phyloP scores from a whole-genome alignment of 1,140 invertebrate genomes.

The Dendrolimus punctatus region DNA sequence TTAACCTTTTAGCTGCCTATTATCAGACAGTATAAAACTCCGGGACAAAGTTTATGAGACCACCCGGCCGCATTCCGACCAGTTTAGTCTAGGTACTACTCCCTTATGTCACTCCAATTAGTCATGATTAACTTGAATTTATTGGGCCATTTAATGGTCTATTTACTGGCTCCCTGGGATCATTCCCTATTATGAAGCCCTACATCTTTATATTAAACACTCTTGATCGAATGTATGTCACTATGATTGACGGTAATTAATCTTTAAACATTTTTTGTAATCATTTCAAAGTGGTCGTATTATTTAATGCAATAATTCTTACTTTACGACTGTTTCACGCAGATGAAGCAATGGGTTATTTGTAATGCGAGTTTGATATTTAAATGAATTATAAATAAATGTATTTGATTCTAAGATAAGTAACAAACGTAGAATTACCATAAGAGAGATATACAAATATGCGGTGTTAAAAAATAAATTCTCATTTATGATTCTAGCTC shows the following conservation, averaged over 20 bases:
- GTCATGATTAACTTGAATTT: conserved; percentile 68
- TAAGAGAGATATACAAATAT: too few species aligned
- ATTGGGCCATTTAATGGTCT: conserved; percentile 62
- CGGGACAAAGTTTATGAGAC: conserved; percentile 35
- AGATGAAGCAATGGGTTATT: too few species aligned
- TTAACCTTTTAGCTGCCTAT: conserved; percentile 35
- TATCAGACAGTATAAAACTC: conserved; percentile 41
- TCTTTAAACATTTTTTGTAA: conserved; percentile 24
- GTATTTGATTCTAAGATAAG: too few species aligned
- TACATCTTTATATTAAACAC: conserved; percentile 50
- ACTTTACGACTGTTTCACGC: too few species aligned
- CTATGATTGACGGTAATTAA: conserved; percentile 37
- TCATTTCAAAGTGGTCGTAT: background rate
- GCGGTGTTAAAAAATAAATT: too few species aligned
- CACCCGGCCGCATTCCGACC: conserved; percentile 45
- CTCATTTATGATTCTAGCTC: too few species aligned
- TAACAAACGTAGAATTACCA: too few species aligned
- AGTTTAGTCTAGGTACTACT: conserved; percentile 29
- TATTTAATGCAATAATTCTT: background rate
- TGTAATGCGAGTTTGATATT: too few species aligned
- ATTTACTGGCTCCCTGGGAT: conserved; percentile 58
- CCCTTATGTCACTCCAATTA: conserved; percentile 57
- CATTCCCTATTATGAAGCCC: conserved; percentile 53
- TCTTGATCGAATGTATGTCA: conserved; percentile 48
- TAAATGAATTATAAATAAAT: too few species aligned